A percentile compares a stretch with the other conserved stretches of the same genome.
Evolutionary conservation across 2,888 invertebrate genomes (phyloP).

Genomic region (Germaria angustata): DNA sequence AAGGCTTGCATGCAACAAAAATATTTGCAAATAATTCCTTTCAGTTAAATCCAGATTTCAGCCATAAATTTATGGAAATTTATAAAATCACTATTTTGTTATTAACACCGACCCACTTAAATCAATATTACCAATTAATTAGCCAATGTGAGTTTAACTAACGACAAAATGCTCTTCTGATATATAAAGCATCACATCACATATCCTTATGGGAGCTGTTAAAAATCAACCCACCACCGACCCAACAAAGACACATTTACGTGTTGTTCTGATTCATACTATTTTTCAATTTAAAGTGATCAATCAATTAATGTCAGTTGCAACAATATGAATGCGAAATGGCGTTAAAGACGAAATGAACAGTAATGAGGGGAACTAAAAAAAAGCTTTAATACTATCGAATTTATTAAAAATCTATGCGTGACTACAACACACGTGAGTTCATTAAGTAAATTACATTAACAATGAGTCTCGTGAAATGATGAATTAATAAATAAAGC

Average conservation of each 20-base stretch:
- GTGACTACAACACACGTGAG: slow-evolving; percentile 58
- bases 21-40: no score
- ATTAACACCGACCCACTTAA: neutral
- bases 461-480: slow-evolving; percentile 36
- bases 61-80: no score
- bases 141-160: neutral
- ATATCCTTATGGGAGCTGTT: slow-evolving; percentile 16
- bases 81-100: no score
- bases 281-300: slow-evolving; percentile 45
- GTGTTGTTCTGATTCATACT: neutral
- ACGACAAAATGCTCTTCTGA: neutral
- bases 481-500: slow-evolving; percentile 30
- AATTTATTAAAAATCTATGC: slow-evolving; percentile 42
- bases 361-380: neutral
- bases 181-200: neutral
- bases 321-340: slow-evolving; percentile 19
- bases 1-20: no score
- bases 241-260: neutral
- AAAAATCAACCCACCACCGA: neutral
- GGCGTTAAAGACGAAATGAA: slow-evolving; percentile 1
- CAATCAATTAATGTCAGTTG: slow-evolving; percentile 65
- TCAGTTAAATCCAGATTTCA: no score
- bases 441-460: slow-evolving; percentile 61
- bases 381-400: slow-evolving; percentile 26
- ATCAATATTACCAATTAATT: neutral